phyloP scores from a whole-genome alignment of 2,888 invertebrate species.

The Yponomeuta evonymella region DNA sequence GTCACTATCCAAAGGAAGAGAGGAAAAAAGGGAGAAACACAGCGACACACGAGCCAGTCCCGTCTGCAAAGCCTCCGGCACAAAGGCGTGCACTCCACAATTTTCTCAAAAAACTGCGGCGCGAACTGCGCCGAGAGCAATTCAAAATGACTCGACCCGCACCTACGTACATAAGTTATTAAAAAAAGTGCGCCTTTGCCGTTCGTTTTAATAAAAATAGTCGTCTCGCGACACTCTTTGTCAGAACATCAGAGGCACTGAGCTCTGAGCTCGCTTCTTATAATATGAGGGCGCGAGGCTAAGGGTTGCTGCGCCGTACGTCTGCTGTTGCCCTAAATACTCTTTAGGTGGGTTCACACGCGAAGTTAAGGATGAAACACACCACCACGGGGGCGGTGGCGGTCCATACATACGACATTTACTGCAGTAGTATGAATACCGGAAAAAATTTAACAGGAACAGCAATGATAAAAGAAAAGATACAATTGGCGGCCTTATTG shows the following conservation, averaged over 20 bases:
- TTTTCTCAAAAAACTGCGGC: slow-evolving; percentile 56
- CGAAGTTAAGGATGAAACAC: not conserved
- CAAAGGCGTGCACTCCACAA: slow-evolving; percentile 61
- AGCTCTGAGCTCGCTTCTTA: slow-evolving; percentile 54
- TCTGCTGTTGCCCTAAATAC: not conserved
- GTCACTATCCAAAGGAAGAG: slow-evolving; percentile 21
- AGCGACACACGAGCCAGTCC: slow-evolving; percentile 43
- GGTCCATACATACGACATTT: too few species aligned
- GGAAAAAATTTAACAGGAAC: too few species aligned
- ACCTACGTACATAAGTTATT: slow-evolving; percentile 71
- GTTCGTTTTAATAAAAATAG: slow-evolving; percentile 76
- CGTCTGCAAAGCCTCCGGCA: slow-evolving; percentile 48
- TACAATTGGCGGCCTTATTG: too few species aligned
- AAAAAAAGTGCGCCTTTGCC: slow-evolving; percentile 71
- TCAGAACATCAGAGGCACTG: slow-evolving; percentile 65
- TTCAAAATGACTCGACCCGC: slow-evolving; percentile 49
- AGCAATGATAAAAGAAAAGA: too few species aligned
- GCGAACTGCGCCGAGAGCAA: slow-evolving; percentile 44
- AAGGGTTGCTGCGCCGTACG: not conserved
- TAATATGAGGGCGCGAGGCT: slow-evolving; percentile 46
- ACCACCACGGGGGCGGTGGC: too few species aligned
- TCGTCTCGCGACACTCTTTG: slow-evolving; percentile 69
- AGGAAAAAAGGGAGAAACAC: slow-evolving; percentile 30
- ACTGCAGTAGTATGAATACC: too few species aligned
- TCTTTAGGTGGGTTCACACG: not conserved